A percentile compares a stretch with the other conserved stretches of the same genome.
Evolutionary conservation across 2,113 vertebrate genomes (phyloP).

Genomic region (Ciconia boyciana): DNA sequence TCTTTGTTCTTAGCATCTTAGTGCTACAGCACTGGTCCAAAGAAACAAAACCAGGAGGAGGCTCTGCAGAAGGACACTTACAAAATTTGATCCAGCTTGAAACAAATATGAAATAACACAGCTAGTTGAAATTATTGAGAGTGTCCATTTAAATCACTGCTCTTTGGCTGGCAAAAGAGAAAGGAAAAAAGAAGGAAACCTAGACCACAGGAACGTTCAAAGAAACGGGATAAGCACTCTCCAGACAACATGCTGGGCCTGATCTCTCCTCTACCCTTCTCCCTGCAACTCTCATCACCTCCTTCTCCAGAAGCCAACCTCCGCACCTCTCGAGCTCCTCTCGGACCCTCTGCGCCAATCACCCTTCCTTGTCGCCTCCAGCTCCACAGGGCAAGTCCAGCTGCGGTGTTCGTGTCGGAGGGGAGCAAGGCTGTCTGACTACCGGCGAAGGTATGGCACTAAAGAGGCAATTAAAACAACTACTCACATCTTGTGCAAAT

Average conservation of each 20-base stretch:
- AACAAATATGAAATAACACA: not conserved
- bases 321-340: not conserved
- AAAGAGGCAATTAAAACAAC: conserved; percentile 83
- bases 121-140: not conserved
- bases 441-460: conserved; percentile 59
- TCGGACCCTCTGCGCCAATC: not conserved
- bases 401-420: not conserved
- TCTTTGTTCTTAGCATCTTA: not conserved
- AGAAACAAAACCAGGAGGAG: not conserved
- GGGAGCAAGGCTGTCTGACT: conserved; percentile 53
- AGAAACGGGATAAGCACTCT: not conserved
- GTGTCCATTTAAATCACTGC: conserved; percentile 36
- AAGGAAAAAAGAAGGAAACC: not conserved
- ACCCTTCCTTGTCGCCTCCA: conserved; percentile 10
- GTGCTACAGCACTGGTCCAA: not conserved
- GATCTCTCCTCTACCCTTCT: not conserved
- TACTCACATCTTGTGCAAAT: conserved; percentile 96
- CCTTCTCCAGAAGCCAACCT: conserved; percentile 11
- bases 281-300: not conserved
- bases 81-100: not conserved
- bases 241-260: not conserved
- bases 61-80: not conserved
- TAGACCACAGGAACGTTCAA: not conserved
- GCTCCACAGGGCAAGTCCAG: conserved; percentile 2
- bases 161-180: not conserved